Evolutionary conservation across 2,888 invertebrate genomes (phyloP), one percentile per base, ranked within the genome.

Genomic region (Dasypolia templi): DNA sequence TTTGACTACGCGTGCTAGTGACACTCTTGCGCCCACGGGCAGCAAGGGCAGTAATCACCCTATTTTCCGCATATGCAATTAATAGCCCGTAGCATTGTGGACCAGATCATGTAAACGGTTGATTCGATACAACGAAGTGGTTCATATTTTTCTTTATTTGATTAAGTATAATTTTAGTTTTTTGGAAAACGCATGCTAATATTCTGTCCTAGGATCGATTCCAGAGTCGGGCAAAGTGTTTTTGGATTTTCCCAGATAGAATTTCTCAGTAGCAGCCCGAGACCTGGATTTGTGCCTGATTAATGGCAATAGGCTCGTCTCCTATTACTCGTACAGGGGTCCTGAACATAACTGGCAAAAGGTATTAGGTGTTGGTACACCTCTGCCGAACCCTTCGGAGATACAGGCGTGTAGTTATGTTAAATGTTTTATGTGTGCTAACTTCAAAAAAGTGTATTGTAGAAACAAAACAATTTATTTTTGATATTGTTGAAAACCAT

Each of bases 1-100:
- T 87, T 86, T 83, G 26, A 75, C 79, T 86, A 74, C 86, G 91
- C 90, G 90, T 93, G 94, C 92, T 89, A 86, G 84, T 91, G 93
- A 92, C 93, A 90, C 83, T 67, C 67, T 83, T 84, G 81, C 86
- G 72, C 77, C 61, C 72, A 76, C 64, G 69, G 69, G 62, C 72
- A 62, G 74, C 76, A 78, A 88, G 91, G 91, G 92, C 83, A 88
- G 83, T 89, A 90, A 91, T 90, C 90, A 90, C 92, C 90, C 89
- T 87, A 87, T 84, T 86, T 85, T 86, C 87, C 86, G 86, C 89
- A 86, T 83, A 84, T 84, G 82, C 87, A 89, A 91, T 92, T 92
- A 91, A 92, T 91, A 81, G 81, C 78, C 81, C 70, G 71, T 81
- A 79, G 69, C 61, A 61, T 78, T 72, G 59, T 63, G 64, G 46